Evolutionary conservation across 2,888 invertebrate species (phyloP).

Genomic region (Timandra comae): DNA sequence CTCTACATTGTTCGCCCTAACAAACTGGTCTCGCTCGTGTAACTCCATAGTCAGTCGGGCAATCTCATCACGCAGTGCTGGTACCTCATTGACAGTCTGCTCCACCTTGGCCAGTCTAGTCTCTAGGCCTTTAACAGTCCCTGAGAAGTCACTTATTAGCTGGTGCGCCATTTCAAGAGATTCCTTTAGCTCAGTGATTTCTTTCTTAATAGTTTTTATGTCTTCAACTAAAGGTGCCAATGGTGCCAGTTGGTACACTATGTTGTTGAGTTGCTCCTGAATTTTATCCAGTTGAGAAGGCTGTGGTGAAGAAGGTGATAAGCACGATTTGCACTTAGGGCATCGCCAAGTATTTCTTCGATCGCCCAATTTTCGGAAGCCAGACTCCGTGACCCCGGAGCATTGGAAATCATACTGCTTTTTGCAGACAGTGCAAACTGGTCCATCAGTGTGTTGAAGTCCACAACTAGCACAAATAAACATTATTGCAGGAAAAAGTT

Average conservation of each 20-base stretch:
- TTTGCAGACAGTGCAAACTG: slow-evolving; percentile 10
- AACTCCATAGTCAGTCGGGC: neutral
- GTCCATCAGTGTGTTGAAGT: slow-evolving; percentile 11
- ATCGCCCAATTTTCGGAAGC: slow-evolving; percentile 12
- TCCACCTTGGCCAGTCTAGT: slow-evolving; percentile 1
- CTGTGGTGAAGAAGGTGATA: slow-evolving; percentile 5
- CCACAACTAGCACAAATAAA: slow-evolving; percentile 15
- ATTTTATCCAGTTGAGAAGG: slow-evolving; percentile 4
- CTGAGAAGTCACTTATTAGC: slow-evolving; percentile 1
- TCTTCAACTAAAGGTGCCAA: slow-evolving; percentile 13
- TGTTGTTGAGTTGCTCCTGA: slow-evolving; percentile 10
- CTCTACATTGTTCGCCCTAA: slow-evolving; percentile 1
- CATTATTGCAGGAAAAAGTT: slow-evolving; percentile 2
- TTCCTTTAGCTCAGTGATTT: slow-evolving; percentile 4
- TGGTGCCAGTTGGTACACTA: slow-evolving; percentile 10
- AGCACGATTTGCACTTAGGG: slow-evolving; percentile 10
- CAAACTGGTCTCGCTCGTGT: slow-evolving; percentile 3
- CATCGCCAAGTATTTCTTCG: slow-evolving; percentile 11
- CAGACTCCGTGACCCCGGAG: slow-evolving; percentile 10
- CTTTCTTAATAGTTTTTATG: slow-evolving; percentile 13
- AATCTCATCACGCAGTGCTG: slow-evolving; percentile 1
- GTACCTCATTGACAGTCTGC: neutral
- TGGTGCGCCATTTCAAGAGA: slow-evolving; percentile 5
- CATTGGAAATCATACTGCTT: slow-evolving; percentile 11
- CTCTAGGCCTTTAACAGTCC: slow-evolving; percentile 2